Percentiles rank a stretch among this genome's conserved stretches.
phyloP scores from a whole-genome alignment of 35 echinoderm and acorn worm genomes.

The Patiria miniata region DNA sequence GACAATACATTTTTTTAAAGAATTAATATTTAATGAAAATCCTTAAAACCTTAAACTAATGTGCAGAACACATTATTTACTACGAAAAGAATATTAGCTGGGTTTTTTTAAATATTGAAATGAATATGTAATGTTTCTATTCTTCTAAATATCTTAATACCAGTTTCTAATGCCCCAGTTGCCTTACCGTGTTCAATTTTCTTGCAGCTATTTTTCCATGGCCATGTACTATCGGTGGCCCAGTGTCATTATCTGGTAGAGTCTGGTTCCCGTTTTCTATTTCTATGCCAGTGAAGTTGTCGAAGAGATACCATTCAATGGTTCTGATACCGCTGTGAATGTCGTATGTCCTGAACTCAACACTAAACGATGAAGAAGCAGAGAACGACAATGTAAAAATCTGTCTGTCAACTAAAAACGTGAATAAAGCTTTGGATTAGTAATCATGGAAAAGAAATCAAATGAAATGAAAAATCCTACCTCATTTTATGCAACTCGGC shows the following conservation, averaged over 20 bases:
- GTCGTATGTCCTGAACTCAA: constrained; percentile 26
- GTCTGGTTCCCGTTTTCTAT: constrained; percentile 6
- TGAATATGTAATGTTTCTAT: too few species aligned
- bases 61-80: neutral
- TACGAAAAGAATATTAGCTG: too few species aligned
- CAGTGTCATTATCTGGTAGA: too few species aligned
- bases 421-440: neutral
- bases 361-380: neutral
- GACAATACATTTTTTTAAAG: neutral
- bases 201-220: too few species aligned
- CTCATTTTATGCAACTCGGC: constrained; percentile 40
- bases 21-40: neutral
- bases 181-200: neutral
- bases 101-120: too few species aligned
- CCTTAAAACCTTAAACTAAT: neutral
- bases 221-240: too few species aligned
- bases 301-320: constrained; percentile 11
- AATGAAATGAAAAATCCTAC: neutral
- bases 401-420: neutral
- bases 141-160: neutral
- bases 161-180: neutral
- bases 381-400: neutral
- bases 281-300: constrained; percentile 6
- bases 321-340: constrained; percentile 27
- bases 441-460: neutral